Percentiles rank a stretch among this genome's conserved stretches.
Conservation (phyloP, 2,113 vertebrate genomes). For the Azemiops feae region DNA sequence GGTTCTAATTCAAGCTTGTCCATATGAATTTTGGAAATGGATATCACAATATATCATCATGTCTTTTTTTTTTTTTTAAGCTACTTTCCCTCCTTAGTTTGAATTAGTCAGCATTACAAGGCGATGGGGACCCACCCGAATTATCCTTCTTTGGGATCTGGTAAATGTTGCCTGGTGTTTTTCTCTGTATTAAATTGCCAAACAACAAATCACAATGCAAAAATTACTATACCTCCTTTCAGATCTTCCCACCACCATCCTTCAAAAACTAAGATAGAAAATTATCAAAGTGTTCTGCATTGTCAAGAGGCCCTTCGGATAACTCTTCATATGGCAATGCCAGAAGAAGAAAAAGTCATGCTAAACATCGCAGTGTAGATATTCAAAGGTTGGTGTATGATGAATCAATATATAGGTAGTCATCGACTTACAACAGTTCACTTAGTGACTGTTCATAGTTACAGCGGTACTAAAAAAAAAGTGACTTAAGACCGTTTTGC, state of each 20-base stretch:
- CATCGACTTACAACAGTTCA: too few relatives aligned
- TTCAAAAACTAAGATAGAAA: neutral
- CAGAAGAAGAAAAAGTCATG: neutral
- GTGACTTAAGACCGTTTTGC: too few relatives aligned
- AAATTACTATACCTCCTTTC: neutral
- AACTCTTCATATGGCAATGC: neutral
- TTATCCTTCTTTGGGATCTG: neutral
- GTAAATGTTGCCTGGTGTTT: neutral
- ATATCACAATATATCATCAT: neutral
- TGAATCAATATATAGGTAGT: neutral
- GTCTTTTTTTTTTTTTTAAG: neutral
- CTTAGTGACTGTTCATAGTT: too few relatives aligned
- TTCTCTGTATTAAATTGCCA: neutral
- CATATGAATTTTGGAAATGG: neutral
- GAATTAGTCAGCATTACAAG: neutral
- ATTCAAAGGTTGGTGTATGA: neutral
- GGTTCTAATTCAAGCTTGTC: neutral
- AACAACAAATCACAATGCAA: neutral
- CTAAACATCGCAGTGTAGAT: neutral
- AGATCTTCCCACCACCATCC: neutral
- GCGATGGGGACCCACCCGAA: neutral
- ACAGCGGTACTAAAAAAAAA: too few relatives aligned
- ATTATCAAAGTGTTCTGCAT: neutral
- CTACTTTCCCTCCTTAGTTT: neutral
- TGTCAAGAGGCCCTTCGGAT: neutral